A percentile compares a stretch with the other conserved stretches of the same genome.
Conservation (phyloP, 1,140 invertebrate species). For the Argopecten irradians region DNA sequence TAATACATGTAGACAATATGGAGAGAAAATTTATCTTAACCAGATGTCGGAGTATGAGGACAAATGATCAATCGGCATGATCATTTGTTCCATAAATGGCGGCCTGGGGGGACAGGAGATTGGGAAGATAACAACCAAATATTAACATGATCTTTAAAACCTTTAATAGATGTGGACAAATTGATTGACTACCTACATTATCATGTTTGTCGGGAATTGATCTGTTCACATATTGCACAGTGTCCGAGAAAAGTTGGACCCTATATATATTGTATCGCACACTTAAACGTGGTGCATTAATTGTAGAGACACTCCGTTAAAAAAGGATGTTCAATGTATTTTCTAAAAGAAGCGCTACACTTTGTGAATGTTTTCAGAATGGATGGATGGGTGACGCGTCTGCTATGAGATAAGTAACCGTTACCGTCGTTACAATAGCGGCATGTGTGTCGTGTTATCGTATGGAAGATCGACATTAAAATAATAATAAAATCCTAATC, state of each 20-base stretch:
- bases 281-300: not conserved
- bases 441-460: too few species aligned
- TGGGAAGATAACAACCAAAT: not conserved
- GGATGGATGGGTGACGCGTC: too few species aligned
- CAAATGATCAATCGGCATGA: not conserved
- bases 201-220: not conserved
- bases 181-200: not conserved
- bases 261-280: not conserved
- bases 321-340: too few species aligned
- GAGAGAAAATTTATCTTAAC: not conserved
- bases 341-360: too few species aligned
- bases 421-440: too few species aligned
- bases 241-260: not conserved
- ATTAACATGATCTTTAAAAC: slow-evolving; percentile 1
- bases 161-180: not conserved
- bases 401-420: too few species aligned
- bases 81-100: not conserved
- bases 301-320: not conserved
- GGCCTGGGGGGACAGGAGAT: not conserved
- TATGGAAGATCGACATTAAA: too few species aligned
- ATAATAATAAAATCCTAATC: too few species aligned
- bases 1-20: not conserved
- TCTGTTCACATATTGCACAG: not conserved
- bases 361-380: too few species aligned
- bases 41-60: not conserved